Evolutionary conservation across 2,888 invertebrate genomes (phyloP), one percentile per base, ranked within the genome.

Genomic region (Colostygia pectinataria): DNA sequence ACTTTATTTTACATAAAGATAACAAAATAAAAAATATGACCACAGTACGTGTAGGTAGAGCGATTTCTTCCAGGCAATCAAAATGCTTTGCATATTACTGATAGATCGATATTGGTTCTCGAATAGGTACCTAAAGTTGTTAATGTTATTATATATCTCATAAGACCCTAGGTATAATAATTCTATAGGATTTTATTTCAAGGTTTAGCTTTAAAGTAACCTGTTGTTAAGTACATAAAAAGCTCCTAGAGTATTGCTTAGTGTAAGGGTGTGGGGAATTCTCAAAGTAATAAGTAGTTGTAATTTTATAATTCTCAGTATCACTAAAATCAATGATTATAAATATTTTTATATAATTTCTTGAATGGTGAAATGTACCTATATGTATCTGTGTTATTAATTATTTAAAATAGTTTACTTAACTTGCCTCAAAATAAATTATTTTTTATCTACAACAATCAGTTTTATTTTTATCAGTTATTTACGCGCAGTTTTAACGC

Each of bases 381-480:
- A n/a, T n/a, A n/a, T n/a, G n/a, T n/a, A n/a, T n/a, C n/a, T n/a
- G n/a, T n/a, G n/a, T n/a, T n/a, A n/a, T n/a, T n/a, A n/a, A n/a
- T n/a, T n/a, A n/a, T 41, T 29, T 31, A 7, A 18, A 33, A 27
- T 25, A 38, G 34, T 15, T 33, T 36, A 46, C 28, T 8, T 37
- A 29, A 45, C 52, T 57, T 57, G 53, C 53, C 53, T 50, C 41
- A 41, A 24, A 33, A 42, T 41, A 34, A 40, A 40, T 39, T 25
- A 41, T 41, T 41, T 41, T 34, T 39, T 42, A 43, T 37, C 31
- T 33, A 34, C 29, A 41, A 34, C n/a, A 23, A 34, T 25, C 45
- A 18, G 20, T 1, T n/a, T 24, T 24, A 3, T 24, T 24, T 24
- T 24, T 24, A 1, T n/a, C n/a, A n/a, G n/a, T n/a, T n/a, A n/a